Evolutionary conservation across 37 sponge, comb jelly and placozoan genomes (phyloP), one percentile per base, ranked within the genome.

Genomic region (Chondrilla cf. caribensis): DNA sequence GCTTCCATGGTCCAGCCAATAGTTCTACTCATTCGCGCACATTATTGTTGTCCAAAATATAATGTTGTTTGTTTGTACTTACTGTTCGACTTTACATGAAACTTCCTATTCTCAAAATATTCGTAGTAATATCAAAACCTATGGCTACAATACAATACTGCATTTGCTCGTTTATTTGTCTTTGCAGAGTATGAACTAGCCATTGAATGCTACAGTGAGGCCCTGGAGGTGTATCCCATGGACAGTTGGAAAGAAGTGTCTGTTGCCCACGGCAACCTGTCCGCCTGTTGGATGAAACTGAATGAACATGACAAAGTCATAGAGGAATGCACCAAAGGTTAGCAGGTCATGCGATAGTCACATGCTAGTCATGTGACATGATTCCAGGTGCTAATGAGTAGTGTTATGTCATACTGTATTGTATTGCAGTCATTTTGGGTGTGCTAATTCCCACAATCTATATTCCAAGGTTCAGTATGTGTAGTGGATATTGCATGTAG

Each of bases 261-360:
- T 14, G 85, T 89, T 36, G 88, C 86, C 78, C 80, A 89, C 67
- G 89, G 93, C 60, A 95, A 95, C 76, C 86, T 89, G 73, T 92
- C 90, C 18, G 92, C 95, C 55, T 91, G 92, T 70, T 82, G 88
- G 71, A 58, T 91, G 70, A 95, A 95, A 62, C 39, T 82, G 81
- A 89, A 88, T 19, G 35, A 73, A 19, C 78, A 92, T 78, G 89
- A 92, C 41, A 72, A 84, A 28, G 84, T 84, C 3, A 79, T 92
- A 40, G 84, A 86, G 32, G 93, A 92, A 66, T 86, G 89, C 59
- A 92, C 84, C 39, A 84, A 89, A 92, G 84, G 93, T 89, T 70
- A 19, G 28, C n/a, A 35, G 64, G 7, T 36, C 59, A 57, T 47
- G 58, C 24, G 59, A 58, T n/a, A 19, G 64, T 29, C 29, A 62